A percentile compares a stretch with the other conserved stretches of the same genome.
These are phyloP conservation scores for Microcebus ravelobensis DNA, from an alignment of 2,113 vertebrate species.

Conservation along the genomic window DNA sequence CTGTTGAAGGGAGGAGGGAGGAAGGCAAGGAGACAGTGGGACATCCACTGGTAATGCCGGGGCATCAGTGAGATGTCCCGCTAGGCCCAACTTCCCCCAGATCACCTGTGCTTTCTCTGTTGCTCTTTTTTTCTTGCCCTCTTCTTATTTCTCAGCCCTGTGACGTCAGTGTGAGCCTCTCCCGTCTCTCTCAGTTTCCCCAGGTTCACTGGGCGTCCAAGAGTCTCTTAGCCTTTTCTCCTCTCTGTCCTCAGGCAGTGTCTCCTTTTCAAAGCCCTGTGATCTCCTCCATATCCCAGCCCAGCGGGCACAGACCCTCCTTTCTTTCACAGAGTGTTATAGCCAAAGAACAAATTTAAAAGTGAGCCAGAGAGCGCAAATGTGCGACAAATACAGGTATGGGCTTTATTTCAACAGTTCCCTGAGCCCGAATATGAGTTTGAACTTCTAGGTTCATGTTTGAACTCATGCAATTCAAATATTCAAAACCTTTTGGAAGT, in stretches of 20 bases:
- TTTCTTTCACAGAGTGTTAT: background rate
- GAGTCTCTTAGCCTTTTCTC: background rate
- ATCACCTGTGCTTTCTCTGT: background rate
- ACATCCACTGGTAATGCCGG: background rate
- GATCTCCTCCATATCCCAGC: background rate
- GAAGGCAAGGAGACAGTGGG: too few species aligned
- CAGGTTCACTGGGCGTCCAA: background rate
- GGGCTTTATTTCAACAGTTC: background rate
- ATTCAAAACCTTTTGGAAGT: background rate
- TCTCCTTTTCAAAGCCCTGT: background rate
- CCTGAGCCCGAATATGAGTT: background rate
- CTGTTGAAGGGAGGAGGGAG: background rate
- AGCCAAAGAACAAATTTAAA: background rate
- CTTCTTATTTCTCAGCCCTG: background rate
- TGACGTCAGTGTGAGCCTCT: background rate
- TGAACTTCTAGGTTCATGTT: background rate
- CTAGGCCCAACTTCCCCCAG: rapidly evolving
- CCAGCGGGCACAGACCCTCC: background rate
- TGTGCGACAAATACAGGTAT: background rate
- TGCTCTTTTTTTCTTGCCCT: background rate
- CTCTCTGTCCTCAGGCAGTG: background rate
- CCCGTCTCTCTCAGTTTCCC: background rate
- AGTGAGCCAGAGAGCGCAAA: background rate
- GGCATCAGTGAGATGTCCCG: rapidly evolving
- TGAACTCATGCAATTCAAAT: background rate